These are phyloP conservation scores for Pseudopleuronectes americanus DNA, from an alignment of 2,797 vertebrate genomes.

Conservation along the genomic window DNA sequence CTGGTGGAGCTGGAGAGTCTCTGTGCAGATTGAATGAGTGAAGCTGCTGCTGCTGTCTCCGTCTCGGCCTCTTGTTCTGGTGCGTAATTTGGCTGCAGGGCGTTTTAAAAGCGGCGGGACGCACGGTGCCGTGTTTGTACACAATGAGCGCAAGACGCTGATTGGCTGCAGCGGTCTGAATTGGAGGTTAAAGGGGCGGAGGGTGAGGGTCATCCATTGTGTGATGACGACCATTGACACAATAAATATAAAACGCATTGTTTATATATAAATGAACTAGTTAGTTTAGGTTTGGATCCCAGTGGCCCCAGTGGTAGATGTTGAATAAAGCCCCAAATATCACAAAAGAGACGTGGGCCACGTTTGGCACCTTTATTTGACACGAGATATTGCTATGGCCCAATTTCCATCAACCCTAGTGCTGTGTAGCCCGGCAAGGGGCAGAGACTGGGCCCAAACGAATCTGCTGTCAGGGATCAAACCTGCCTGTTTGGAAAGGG, in stretches of 20 bases:
- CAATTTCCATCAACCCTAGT: no score
- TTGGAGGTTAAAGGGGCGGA: not conserved
- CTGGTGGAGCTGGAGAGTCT: not conserved
- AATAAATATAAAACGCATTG: not conserved
- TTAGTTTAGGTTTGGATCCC: no score
- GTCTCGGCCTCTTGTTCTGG: constrained; percentile 3
- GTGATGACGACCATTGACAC: constrained; percentile 4
- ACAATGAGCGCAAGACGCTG: constrained; percentile 51
- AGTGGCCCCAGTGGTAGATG: no score
- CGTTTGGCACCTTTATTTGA: no score
- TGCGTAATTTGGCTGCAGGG: not conserved
- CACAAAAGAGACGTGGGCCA: no score
- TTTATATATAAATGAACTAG: no score
- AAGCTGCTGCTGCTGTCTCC: not conserved
- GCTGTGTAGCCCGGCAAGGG: no score
- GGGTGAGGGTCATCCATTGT: constrained; percentile 7
- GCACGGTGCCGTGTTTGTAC: constrained; percentile 50
- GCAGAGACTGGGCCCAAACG: no score
- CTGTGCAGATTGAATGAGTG: not conserved
- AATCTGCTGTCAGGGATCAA: no score
- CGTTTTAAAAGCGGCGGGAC: constrained; percentile 61
- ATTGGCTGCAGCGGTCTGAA: constrained; percentile 67
- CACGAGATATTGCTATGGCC: no score
- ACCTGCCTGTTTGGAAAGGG: no score
- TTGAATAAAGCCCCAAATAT: no score